phyloP scores from a whole-genome alignment of 2,113 vertebrate genomes.

The Oxyruncus cristatus region DNA sequence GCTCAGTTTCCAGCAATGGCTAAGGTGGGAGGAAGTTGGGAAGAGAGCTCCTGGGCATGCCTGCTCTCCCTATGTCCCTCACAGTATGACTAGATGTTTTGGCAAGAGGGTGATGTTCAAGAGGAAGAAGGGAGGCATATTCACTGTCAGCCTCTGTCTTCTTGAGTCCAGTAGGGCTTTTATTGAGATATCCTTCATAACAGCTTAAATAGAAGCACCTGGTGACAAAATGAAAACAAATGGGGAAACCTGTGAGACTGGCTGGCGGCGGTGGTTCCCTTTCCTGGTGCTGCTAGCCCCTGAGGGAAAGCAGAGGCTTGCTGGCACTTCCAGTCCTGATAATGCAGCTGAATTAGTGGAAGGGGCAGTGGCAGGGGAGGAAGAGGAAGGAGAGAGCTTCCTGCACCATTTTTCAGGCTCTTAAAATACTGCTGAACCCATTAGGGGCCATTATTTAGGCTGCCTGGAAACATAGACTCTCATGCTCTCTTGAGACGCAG shows the following conservation, averaged over 20 bases:
- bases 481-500: background rate
- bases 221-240: slow-evolving; percentile 73
- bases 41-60: background rate
- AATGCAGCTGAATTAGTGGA: background rate
- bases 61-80: background rate
- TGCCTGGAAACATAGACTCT: slow-evolving; percentile 14
- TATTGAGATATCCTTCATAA: slow-evolving; percentile 67
- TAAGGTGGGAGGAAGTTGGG: background rate
- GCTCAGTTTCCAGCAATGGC: background rate
- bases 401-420: slow-evolving; percentile 3
- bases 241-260: slow-evolving; percentile 1
- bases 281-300: background rate
- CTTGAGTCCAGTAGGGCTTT: background rate
- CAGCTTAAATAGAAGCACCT: slow-evolving; percentile 64
- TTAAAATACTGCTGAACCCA: background rate
- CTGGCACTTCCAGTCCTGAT: background rate
- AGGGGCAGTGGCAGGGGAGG: background rate
- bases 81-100: background rate
- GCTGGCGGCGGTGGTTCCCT: background rate
- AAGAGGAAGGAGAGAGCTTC: background rate
- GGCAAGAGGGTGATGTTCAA: background rate
- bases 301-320: slow-evolving; percentile 42
- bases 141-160: slow-evolving; percentile 24
- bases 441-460: slow-evolving; percentile 11
- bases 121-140: background rate